These are phyloP conservation scores for Oscheius sp. DNA, from an alignment of 2,888 invertebrate species.

Conservation along the genomic window DNA sequence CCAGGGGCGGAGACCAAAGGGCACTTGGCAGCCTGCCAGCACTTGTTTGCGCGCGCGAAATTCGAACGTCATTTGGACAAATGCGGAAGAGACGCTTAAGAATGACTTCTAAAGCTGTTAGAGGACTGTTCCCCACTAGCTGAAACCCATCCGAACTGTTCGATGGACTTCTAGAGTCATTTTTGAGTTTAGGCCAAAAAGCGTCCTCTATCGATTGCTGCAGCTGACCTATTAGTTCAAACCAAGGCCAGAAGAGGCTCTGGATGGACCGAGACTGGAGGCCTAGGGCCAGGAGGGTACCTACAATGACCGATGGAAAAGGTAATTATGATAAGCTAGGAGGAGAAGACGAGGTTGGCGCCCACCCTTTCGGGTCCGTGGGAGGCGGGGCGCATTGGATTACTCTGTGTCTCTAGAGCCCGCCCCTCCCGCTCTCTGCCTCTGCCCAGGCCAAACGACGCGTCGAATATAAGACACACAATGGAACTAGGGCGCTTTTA, in stretches of 20 bases:
- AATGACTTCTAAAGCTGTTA: not conserved
- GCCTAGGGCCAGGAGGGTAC: not conserved
- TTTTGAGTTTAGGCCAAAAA: not conserved
- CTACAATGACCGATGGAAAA: not conserved
- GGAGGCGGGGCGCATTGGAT: slow-evolving; percentile 51
- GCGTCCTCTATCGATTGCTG: slow-evolving; percentile 9
- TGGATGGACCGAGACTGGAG: not conserved
- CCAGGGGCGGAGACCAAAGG: slow-evolving; percentile 20
- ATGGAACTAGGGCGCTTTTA: not conserved
- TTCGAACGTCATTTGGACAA: slow-evolving; percentile 24
- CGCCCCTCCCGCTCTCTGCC: slow-evolving; percentile 21
- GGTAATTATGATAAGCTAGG: slow-evolving; percentile 32
- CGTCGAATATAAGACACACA: slow-evolving; percentile 12
- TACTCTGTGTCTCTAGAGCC: slow-evolving; percentile 43
- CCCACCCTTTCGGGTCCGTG: slow-evolving; percentile 54
- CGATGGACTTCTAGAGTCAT: too few species aligned
- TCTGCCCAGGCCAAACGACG: not conserved
- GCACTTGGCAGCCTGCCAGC: slow-evolving; percentile 44
- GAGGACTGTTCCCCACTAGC: not conserved
- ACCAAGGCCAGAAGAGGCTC: not conserved
- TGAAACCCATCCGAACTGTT: not conserved
- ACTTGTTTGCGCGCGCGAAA: slow-evolving; percentile 34
- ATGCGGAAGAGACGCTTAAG: not conserved
- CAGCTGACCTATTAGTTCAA: not conserved
- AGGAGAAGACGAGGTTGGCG: slow-evolving; percentile 40